Conservation (phyloP, 30 jellyfish, hydroid and myxozoan species). For the Turritopsis rubra region DNA sequence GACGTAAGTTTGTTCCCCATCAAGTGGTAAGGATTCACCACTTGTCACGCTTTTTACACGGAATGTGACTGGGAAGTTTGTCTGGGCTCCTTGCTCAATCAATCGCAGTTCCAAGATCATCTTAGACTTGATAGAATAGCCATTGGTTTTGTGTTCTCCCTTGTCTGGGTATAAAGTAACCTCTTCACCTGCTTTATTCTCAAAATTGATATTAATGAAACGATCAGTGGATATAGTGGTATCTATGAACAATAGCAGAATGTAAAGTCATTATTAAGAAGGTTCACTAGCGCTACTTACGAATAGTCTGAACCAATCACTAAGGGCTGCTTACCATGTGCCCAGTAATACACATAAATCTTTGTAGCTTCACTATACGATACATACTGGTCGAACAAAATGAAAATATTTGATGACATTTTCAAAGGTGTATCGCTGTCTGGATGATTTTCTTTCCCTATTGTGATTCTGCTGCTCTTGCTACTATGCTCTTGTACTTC, state of each 20-base stretch:
- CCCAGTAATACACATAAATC: conserved; percentile 82
- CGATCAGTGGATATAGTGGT: conserved; percentile 89
- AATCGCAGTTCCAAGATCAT: conserved; percentile 82
- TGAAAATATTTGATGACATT: conserved; percentile 36
- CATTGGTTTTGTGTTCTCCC: conserved; percentile 86
- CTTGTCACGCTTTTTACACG: conserved; percentile 58
- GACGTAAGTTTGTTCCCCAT: conserved; percentile 67
- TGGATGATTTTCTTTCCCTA: conserved; percentile 56
- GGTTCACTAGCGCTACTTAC: too few species aligned
- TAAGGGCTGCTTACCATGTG: conserved; percentile 74
- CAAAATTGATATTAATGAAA: conserved; percentile 84
- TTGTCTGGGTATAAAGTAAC: conserved; percentile 80
- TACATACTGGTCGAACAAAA: conserved; percentile 60
- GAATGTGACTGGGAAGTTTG: conserved; percentile 93
- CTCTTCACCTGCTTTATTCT: conserved; percentile 96
- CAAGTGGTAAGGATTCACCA: conserved; percentile 57
- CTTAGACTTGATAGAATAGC: conserved; percentile 87
- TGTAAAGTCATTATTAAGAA: neutral
- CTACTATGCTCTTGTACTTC: conserved; percentile 67
- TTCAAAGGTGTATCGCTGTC: conserved; percentile 25
- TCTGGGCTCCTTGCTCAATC: conserved; percentile 95
- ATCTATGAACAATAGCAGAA: conserved; percentile 34
- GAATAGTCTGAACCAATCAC: too few species aligned
- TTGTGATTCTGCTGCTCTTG: conserved; percentile 54
- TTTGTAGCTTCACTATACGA: conserved; percentile 72